Evolutionary conservation across 1,140 invertebrate genomes (phyloP).

Genomic region (Adoxophyes honmai): DNA sequence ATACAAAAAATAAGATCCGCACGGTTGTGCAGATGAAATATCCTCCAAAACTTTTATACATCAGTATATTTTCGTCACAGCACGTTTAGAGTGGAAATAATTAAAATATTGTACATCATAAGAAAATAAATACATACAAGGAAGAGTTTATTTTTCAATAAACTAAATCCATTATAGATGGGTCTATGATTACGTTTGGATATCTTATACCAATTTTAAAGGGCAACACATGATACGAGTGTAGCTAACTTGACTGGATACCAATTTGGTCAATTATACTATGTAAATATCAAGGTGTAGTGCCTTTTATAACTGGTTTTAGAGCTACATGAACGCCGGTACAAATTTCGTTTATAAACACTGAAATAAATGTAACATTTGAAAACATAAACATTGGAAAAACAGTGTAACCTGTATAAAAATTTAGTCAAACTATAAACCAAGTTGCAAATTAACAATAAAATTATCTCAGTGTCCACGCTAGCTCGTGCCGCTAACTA

Average conservation of each 20-base stretch:
- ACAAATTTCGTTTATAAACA: no score
- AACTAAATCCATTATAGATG: neutral
- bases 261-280: no score
- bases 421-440: no score
- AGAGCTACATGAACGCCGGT: no score
- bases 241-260: no score
- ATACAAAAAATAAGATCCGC: slow-evolving; percentile 13
- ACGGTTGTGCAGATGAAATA: slow-evolving; percentile 9
- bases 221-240: neutral
- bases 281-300: no score
- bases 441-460: no score
- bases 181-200: neutral
- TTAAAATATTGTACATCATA: slow-evolving; percentile 4
- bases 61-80: slow-evolving; percentile 13
- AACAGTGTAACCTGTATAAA: no score
- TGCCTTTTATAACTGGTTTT: no score
- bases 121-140: slow-evolving; percentile 2
- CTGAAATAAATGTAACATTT: no score
- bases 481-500: slow-evolving; percentile 18
- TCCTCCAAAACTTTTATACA: slow-evolving; percentile 8
- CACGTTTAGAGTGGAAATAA: slow-evolving; percentile 7
- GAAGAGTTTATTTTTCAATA: neutral
- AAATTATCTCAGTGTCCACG: neutral
- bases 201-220: neutral
- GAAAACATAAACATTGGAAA: no score